Conservation (phyloP, 2,888 invertebrate genomes). For the Apodemia duryi region DNA sequence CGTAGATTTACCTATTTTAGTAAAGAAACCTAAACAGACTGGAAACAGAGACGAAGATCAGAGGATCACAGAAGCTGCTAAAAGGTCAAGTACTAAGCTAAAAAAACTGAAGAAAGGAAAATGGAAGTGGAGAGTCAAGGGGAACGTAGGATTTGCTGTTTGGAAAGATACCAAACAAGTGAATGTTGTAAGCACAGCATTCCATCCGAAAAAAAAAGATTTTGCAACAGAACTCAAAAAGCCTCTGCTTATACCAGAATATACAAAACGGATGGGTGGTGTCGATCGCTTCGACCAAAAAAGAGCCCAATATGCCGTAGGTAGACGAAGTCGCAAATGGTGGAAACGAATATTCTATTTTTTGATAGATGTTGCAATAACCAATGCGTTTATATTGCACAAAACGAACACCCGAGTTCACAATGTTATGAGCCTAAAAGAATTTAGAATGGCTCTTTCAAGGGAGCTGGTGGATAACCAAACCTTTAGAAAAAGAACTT, state of each 20-base stretch:
- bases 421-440: neutral
- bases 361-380: neutral
- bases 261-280: neutral
- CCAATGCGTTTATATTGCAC: neutral
- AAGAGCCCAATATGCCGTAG: neutral
- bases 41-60: neutral
- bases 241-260: conserved; percentile 20
- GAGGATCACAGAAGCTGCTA: neutral
- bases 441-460: too few relatives aligned
- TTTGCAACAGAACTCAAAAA: conserved; percentile 29
- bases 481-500: too few relatives aligned
- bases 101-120: conserved; percentile 29
- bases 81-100: conserved; percentile 2
- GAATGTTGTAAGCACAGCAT: conserved; percentile 32
- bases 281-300: neutral
- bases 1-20: neutral
- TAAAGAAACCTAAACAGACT: neutral
- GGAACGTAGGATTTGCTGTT: conserved; percentile 31
- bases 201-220: conserved; percentile 30
- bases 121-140: conserved; percentile 33
- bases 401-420: neutral
- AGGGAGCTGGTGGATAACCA: too few relatives aligned
- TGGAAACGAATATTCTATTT: neutral
- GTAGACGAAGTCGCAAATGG: neutral
- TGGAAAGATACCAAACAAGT: conserved; percentile 32